These are phyloP conservation scores for Dicerorhinus sumatrensis DNA, from an alignment of 2,113 vertebrate species.

Conservation along the genomic window DNA sequence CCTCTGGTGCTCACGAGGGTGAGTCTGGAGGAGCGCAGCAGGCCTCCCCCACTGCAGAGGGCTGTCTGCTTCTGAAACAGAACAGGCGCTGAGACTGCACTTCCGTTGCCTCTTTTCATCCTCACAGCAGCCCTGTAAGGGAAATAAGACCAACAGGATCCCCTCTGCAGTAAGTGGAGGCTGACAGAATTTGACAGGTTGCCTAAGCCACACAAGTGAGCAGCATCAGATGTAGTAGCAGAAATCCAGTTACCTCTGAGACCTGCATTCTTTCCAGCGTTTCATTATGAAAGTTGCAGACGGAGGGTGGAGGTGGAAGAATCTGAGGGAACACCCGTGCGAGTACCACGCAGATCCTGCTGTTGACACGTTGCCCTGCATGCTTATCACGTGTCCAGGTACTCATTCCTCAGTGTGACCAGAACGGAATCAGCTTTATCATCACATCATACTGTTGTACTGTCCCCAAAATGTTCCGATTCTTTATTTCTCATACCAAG, in stretches of 20 bases:
- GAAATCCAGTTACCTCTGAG: neutral
- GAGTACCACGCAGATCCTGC: neutral
- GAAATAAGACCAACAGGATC: neutral
- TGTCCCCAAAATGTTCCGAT: neutral
- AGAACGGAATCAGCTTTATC: neutral
- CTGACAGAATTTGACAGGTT: neutral
- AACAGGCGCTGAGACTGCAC: neutral
- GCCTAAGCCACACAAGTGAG: neutral
- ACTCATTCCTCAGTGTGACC: neutral
- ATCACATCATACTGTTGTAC: neutral
- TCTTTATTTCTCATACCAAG: neutral
- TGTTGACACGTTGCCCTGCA: neutral
- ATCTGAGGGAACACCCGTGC: neutral
- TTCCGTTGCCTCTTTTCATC: neutral
- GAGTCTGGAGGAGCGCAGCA: no score
- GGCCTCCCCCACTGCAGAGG: neutral
- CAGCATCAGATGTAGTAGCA: neutral
- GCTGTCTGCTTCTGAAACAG: neutral
- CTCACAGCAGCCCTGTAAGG: neutral
- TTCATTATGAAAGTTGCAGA: neutral
- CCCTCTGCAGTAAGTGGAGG: neutral
- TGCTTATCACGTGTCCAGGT: neutral
- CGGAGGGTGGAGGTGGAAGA: neutral
- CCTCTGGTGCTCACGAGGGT: accelerated
- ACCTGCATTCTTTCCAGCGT: neutral